Evolutionary conservation across 2,113 vertebrate genomes (phyloP), one percentile per base, ranked within the genome.

Genomic region (Eubucco bourcierii): DNA sequence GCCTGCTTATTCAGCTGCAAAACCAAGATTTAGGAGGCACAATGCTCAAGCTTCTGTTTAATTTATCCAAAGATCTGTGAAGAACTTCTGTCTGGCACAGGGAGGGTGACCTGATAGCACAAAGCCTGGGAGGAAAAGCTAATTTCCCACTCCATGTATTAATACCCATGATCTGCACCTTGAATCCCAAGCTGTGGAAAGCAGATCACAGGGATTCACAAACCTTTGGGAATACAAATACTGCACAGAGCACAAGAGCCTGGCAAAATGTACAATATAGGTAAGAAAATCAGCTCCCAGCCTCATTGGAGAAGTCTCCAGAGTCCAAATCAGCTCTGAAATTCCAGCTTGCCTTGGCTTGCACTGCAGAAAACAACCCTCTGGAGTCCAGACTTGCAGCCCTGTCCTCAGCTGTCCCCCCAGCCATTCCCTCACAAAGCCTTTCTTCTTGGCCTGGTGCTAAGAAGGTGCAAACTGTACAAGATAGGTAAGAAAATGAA

Each of bases 251-350:
- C 78, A 29, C 0, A 5, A 34, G 46, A 80, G 60, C 84, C 64
- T 64, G 0, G 0, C 58, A 59, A n/a, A 56, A 19, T 10, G 34
- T 2, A 2, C 7, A 3, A 8, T 37, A 53, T 2, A 12, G 33
- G 80, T 24, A 82, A 63, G 72, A 84, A 94, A 87, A 74, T 25
- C 3, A 1, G 63, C 67, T 34, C 59, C 59, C 75, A 31, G 46
- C 31, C n/a, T 87, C 19, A 0, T 33, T 9, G 2, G 33, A 73
- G 65, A 47, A 73, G 15, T 50, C 66, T 87, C 86, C 74, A 39
- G 70, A 84, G 88, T 66, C 55, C 78, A 41, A 81, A 23, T 4
- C 23, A 29, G 39, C 34, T 63, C 28, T 1, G 2, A 84, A 82
- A 34, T 81, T 92, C 56, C 79, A n/a, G 25, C 44, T 58, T 53